Evolutionary conservation across 1,140 invertebrate species (phyloP), one percentile per base, ranked within the genome.

Genomic region (Cherax destructor): DNA sequence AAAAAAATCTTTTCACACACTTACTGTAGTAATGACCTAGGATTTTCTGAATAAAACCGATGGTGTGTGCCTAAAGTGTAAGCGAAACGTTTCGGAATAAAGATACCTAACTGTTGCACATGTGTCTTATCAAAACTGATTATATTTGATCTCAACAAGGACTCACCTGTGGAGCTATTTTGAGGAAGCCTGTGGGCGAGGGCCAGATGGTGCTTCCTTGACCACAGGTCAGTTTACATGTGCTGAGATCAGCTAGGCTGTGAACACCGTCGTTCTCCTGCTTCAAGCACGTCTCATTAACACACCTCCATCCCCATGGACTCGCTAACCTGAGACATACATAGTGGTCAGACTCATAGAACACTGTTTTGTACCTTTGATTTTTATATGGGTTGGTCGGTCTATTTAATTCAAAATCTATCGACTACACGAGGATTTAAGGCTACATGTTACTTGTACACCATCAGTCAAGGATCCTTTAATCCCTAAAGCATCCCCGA

Each of bases 301-400:
- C 79, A 61, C 87, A 89, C 13, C 79, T 41, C 87, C 87, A 89
- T 1, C 87, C 87, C 87, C 87, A 89, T 47, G 87, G 78, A 69
- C 86, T 72, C 9, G 61, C 16, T 30, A 11, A 21, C 30, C 78
- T 89, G 87, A 30, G n/a, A 59, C 4, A 49, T 24, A 41, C 16
- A 18, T 18, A 49, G 11, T 5, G n/a, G n/a, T 30, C 24, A 74
- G 1, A 24, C n/a, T 7, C 21, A 0, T 10, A 9, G n/a, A 21
- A 30, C n/a, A 21, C 7, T 7, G 18, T 6, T 30, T 24, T 3
- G 6, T 5, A 74, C 5, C 5, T 24, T 5, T 24, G 5, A 30
- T 21, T 74, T 24, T 30, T 24, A 74, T 74, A 74, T 24, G 18
- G 18, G 5, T 16, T 13, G 5, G 18, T n/a, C 11, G 5, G 13